A percentile compares a stretch with the other conserved stretches of the same genome.
Conservation (phyloP, 2,888 invertebrate species). For the Synanthedon vespiformis region DNA sequence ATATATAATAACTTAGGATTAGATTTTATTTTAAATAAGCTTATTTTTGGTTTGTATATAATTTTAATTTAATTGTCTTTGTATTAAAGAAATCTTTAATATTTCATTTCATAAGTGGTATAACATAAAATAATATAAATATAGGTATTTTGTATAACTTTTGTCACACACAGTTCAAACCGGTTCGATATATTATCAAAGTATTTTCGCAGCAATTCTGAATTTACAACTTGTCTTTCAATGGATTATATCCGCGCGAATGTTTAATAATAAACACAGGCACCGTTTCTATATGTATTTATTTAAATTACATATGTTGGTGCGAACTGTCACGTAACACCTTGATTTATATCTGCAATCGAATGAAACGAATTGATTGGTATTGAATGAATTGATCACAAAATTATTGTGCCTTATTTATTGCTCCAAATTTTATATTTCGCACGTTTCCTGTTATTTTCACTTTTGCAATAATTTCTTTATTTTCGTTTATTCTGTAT, state of each 20-base stretch:
- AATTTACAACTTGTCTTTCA: not conserved
- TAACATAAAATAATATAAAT: no score
- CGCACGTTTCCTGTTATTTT: not conserved
- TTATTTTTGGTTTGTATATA: no score
- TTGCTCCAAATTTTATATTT: not conserved
- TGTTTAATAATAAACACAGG: not conserved
- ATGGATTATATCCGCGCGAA: not conserved
- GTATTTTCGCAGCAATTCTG: not conserved
- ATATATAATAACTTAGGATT: no score
- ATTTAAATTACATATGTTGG: not conserved
- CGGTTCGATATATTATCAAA: not conserved
- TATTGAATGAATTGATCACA: conserved; percentile 14
- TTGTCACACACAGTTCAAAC: no score
- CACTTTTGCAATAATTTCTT: no score
- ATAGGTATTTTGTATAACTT: not conserved
- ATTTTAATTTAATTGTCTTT: no score
- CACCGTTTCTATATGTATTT: not conserved
- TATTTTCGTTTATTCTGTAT: no score
- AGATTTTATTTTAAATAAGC: no score
- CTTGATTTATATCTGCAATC: conserved; percentile 7
- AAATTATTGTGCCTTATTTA: conserved; percentile 1
- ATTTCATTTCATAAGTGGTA: no score
- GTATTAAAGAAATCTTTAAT: no score
- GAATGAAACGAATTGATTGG: conserved; percentile 14
- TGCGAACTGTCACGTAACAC: not conserved